These are phyloP conservation scores for Acanthurus tractus DNA, from an alignment of 2,797 vertebrate species.

Conservation along the genomic window DNA sequence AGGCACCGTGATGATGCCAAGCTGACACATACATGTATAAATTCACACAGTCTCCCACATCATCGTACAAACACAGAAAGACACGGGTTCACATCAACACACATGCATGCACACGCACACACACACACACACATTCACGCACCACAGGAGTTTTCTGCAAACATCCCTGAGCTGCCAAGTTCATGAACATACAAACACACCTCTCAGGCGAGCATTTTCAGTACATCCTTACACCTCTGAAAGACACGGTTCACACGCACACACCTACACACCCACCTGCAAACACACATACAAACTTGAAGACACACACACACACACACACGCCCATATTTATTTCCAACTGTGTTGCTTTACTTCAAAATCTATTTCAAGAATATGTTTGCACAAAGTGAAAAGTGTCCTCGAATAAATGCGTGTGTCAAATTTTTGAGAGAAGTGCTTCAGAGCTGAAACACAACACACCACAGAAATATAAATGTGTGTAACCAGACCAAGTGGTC, in stretches of 20 bases:
- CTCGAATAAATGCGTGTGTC: conserved; percentile 20
- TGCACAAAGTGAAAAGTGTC: not conserved
- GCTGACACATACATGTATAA: conserved; percentile 51
- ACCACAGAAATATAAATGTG: conserved; percentile 25
- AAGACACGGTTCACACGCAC: conserved; percentile 47
- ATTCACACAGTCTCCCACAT: conserved; percentile 49
- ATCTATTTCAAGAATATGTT: not conserved
- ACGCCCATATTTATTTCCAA: not conserved
- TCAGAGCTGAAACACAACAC: not conserved
- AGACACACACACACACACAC: conserved; percentile 4
- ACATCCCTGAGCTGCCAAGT: conserved; percentile 59
- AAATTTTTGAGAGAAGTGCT: conserved; percentile 1
- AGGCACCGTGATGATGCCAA: conserved; percentile 53
- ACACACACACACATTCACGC: conserved; percentile 30
- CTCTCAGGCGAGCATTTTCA: conserved; percentile 39
- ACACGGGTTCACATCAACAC: no score
- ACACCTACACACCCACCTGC: conserved; percentile 21
- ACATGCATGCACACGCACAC: not conserved
- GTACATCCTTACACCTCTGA: conserved; percentile 51
- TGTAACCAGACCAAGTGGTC: conserved; percentile 24
- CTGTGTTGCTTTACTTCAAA: conserved; percentile 7
- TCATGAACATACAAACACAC: conserved; percentile 34
- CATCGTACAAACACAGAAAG: no score
- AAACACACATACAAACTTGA: conserved; percentile 7
- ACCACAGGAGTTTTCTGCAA: conserved; percentile 50